These are phyloP conservation scores for Heliconius hortense DNA, from an alignment of 2,888 invertebrate genomes.

Conservation along the genomic window DNA sequence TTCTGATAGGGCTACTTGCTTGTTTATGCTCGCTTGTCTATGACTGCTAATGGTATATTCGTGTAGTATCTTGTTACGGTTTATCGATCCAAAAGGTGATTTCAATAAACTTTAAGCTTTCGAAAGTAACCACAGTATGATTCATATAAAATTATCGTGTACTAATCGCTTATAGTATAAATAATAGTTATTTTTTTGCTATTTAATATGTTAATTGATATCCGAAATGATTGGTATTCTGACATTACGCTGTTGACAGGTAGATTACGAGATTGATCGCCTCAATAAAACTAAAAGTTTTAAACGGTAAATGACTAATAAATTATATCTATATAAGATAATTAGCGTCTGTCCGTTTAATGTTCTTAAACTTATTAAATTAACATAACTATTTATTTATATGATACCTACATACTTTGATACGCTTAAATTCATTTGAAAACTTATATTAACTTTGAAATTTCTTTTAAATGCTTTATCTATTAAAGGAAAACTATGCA, in stretches of 20 bases:
- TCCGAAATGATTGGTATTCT: slow-evolving; percentile 18
- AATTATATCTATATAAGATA: slow-evolving; percentile 13
- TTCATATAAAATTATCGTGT: slow-evolving; percentile 36
- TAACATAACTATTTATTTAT: not conserved
- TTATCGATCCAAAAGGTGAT: slow-evolving; percentile 51
- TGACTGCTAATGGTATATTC: slow-evolving; percentile 72
- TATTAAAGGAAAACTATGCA: not conserved
- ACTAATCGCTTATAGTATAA: slow-evolving; percentile 24
- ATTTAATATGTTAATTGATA: slow-evolving; percentile 30
- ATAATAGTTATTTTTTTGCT: slow-evolving; percentile 18
- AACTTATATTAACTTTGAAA: not conserved
- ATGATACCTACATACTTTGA: not conserved
- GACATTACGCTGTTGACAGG: slow-evolving; percentile 29
- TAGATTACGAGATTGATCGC: slow-evolving; percentile 31
- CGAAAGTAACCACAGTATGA: slow-evolving; percentile 41
- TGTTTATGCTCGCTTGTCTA: slow-evolving; percentile 66
- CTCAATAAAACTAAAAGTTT: slow-evolving; percentile 29
- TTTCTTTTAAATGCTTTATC: not conserved
- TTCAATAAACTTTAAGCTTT: slow-evolving; percentile 51
- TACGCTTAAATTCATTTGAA: not conserved
- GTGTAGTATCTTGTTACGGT: slow-evolving; percentile 71
- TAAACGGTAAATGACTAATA: slow-evolving; percentile 23
- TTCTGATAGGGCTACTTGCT: slow-evolving; percentile 71
- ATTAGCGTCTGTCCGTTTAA: slow-evolving; percentile 17
- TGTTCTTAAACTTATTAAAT: not conserved